Conservation (phyloP, 2,113 vertebrate species). For the Acinonyx jubatus region DNA sequence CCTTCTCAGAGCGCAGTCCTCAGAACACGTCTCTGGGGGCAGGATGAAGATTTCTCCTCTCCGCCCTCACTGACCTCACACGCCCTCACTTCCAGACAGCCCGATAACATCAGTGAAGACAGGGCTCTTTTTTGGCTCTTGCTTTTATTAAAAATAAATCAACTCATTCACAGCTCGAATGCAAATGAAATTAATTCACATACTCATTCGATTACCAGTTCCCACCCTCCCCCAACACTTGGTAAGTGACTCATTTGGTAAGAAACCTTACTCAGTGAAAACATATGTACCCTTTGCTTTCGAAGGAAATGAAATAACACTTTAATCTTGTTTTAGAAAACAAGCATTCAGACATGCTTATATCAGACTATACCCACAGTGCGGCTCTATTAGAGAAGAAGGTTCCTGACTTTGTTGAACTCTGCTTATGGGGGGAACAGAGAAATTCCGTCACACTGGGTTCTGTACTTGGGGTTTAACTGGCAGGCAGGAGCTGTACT, state of each 20-base stretch:
- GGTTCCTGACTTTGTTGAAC: constrained; percentile 6
- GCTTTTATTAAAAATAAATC: constrained; percentile 69
- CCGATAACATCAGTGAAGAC: neutral
- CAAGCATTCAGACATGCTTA: neutral
- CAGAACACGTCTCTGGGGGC: constrained; percentile 34
- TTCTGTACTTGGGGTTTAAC: no score
- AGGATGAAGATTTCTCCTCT: constrained; percentile 34
- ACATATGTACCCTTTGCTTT: constrained; percentile 2
- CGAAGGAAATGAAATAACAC: constrained; percentile 72
- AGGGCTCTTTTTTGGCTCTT: neutral
- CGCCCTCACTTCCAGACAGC: neutral
- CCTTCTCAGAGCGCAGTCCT: neutral
- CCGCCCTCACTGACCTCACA: neutral
- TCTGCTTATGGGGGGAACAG: neutral
- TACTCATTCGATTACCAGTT: neutral
- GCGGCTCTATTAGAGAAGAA: neutral
- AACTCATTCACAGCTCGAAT: constrained; percentile 58
- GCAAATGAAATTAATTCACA: constrained; percentile 64
- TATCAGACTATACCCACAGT: neutral
- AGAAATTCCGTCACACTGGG: neutral
- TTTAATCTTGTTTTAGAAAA: constrained; percentile 56
- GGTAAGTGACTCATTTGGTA: constrained; percentile 61
- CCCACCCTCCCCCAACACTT: neutral
- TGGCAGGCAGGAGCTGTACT: neutral
- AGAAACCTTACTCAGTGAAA: constrained; percentile 56